Conservation (phyloP, 2,797 vertebrate species). For the Falco berigora region DNA sequence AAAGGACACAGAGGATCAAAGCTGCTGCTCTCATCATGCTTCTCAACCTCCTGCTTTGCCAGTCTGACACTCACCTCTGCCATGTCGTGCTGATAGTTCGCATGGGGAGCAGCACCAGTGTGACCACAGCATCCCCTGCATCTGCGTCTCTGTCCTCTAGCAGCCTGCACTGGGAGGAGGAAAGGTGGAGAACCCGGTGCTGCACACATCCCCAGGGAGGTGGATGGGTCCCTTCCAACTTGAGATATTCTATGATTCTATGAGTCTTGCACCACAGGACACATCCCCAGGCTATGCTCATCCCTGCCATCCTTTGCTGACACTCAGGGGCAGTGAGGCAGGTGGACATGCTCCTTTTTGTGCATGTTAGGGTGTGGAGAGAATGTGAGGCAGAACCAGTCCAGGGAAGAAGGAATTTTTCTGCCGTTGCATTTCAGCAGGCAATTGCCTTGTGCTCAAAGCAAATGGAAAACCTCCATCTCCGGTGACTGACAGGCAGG, state of each 20-base stretch:
- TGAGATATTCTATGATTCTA: no score
- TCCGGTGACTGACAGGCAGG: not conserved
- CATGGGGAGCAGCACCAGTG: not conserved
- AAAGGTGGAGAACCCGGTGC: not conserved
- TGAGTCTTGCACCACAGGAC: not conserved
- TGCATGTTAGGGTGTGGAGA: no score
- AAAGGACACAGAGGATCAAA: not conserved
- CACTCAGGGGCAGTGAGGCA: no score
- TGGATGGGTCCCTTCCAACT: not conserved
- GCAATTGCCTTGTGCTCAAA: not conserved
- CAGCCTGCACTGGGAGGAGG: no score
- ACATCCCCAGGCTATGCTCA: not conserved
- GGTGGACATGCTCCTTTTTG: no score
- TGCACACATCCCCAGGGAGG: not conserved
- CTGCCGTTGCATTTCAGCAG: not conserved
- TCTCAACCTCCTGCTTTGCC: not conserved
- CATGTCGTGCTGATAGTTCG: not conserved
- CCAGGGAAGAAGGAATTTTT: not conserved
- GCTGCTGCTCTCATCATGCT: not conserved
- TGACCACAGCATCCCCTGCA: not conserved
- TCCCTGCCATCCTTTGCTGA: not conserved
- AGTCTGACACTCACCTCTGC: not conserved
- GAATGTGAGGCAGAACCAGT: not conserved
- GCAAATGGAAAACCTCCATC: not conserved
- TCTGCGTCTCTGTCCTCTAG: not conserved